Conservation (phyloP, 1,140 invertebrate genomes). For the Bombyx mori region ASM3026992v2 NC_085128.1:11249501-11250000, state of each 20-base stretch:
- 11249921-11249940: too few relatives aligned
- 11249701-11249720: conserved; percentile 37
- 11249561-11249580: conserved; percentile 22
- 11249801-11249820: conserved; percentile 15
- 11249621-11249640: conserved; percentile 57
- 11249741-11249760: conserved; percentile 2
- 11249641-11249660: conserved; percentile 67
- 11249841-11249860: background rate
- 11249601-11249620: conserved; percentile 53
- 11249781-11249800: conserved; percentile 18
- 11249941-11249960: too few relatives aligned
- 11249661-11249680: conserved; percentile 44
- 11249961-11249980: too few relatives aligned
- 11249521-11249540: conserved; percentile 25
- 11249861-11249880: too few relatives aligned
- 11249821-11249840: conserved; percentile 12
- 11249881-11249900: too few relatives aligned
- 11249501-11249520: conserved; percentile 12
- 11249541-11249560: conserved; percentile 25
- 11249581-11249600: conserved; percentile 30
- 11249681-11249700: conserved; percentile 25
- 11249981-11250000: too few relatives aligned
- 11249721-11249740: conserved; percentile 14
- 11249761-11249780: conserved; percentile 11
- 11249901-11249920: too few relatives aligned